Evolutionary conservation across 2,113 vertebrate species (phyloP), one percentile per base, ranked within the genome.

Genomic region (Urocitellus parryii): DNA sequence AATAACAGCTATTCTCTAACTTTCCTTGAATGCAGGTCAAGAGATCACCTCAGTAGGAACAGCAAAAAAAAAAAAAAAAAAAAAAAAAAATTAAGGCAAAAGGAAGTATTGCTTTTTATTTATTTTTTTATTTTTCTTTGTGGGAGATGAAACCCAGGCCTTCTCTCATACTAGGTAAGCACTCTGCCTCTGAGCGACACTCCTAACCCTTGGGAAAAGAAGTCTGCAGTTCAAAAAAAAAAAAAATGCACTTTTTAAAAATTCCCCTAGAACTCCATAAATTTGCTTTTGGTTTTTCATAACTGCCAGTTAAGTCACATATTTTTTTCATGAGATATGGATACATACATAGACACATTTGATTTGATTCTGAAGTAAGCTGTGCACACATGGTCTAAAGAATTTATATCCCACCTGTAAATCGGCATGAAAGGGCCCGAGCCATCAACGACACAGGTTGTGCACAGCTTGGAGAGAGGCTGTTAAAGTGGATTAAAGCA

Each of bases 381-480:
- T 10, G 22, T 80, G 67, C 18, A 27, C n/a, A 17, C 42, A 5
- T 37, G 48, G 34, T 12, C 61, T 22, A 67, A 51, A 53, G 10
- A 5, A 51, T 25, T n/a, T 27, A 51, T 4, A 7, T 20, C 25
- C 42, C 42, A 67, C 14, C 42, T 82, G 27, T 14, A n/a, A 48
- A n/a, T 34, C 7, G 37, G 45, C 5, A 27, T 67, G 48, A 10
- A 67, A 61, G 56, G 34, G n/a, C 51, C 11, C 2, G 9, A 53
- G 22, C 4, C 22, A 4, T 17, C 2, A 0, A 24, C 5, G 45
- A 8, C 20, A 20, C 22, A 9, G 5, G 20, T 4, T 5, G n/a
- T 4, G 11, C 13, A 37, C 13, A 18, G 14, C 32, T 24, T 14
- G 25, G n/a, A 27, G 67, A 12, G 34, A 22, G 27, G 10, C 14